Base-by-base conservation (phyloP, 2,888 invertebrate genomes). In the Orgyia antiqua region DNA sequence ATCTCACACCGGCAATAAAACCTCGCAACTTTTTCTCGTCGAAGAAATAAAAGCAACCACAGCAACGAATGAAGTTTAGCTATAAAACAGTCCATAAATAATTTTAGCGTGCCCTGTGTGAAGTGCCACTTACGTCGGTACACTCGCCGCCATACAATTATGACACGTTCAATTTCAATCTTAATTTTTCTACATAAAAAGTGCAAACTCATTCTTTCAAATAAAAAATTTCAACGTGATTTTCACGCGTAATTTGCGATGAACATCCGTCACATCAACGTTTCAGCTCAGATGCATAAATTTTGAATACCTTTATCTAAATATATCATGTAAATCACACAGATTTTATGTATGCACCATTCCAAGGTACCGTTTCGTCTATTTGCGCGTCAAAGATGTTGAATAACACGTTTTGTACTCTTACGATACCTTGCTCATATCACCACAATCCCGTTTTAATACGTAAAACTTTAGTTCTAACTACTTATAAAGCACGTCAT, bases 1-100 rank as follows among this genome's bases (percentile, higher is more conserved):
- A 82, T 79, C 77, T 82, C 84, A 75, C 80, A 80, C 82, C 76
- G 80, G 77, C 64, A 75, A 84, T 84, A 84, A 84, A 84, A 75
- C 66, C 77, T 70, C 63, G 45, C 76, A 83, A 86, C 79, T 84
- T 84, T 83, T 82, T 73, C 79, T 63, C 74, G 72, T 74, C 70
- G 69, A 73, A 79, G 65, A 77, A 77, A 83, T 83, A 84, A 82
- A 79, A 74, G 76, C 78, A 66, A 82, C 86, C 83, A 68, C 86
- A 79, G 78, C 73, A 74, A 69, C 72, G 84, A 79, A 77, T 83
- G 80, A 84, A 86, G 82, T 86, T 86, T 69, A 68, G 78, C 82
- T 77, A 86, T 86, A 86, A 86, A 86, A 74, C 68, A 75, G 67
- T 60, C 69, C 74, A 83, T 84, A 84, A 86, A 86, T 84, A 82